Evolutionary conservation across 2,113 vertebrate species (phyloP).

Genomic region (Falco punctatus): DNA sequence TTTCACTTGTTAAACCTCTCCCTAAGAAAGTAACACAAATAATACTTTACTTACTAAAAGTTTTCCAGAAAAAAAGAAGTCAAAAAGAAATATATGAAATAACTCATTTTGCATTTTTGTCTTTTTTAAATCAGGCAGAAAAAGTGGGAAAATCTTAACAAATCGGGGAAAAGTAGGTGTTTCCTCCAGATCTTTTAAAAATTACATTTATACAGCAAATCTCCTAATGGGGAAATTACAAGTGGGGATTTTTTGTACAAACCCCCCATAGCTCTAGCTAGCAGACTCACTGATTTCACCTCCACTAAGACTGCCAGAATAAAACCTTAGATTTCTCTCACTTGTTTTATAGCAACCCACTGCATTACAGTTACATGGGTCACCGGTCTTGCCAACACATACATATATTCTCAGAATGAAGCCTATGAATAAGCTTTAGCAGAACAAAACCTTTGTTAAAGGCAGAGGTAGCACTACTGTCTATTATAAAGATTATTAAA

Average conservation of each 20-base stretch:
- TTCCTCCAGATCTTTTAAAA: neutral
- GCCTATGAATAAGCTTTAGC: neutral
- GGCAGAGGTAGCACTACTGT: neutral
- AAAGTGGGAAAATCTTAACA: neutral
- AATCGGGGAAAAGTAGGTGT: neutral
- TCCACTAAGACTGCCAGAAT: neutral
- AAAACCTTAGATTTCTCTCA: neutral
- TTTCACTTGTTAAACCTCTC: neutral
- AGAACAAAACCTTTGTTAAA: neutral
- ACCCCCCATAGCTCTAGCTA: neutral
- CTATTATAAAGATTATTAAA: conserved; percentile 1
- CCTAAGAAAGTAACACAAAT: neutral
- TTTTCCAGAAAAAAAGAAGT: neutral
- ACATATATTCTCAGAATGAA: neutral
- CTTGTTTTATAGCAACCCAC: conserved; percentile 42
- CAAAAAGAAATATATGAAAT: neutral
- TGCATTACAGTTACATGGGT: neutral
- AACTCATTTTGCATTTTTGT: neutral
- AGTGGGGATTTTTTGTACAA: neutral
- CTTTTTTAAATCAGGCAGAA: neutral
- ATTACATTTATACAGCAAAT: neutral
- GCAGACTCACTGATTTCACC: neutral
- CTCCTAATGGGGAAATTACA: neutral
- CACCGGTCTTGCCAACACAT: conserved; percentile 17
- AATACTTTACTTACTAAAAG: neutral